These are phyloP conservation scores for Ceratitis capitata DNA, from an alignment of 1,140 invertebrate genomes.

Conservation along the genomic window DNA sequence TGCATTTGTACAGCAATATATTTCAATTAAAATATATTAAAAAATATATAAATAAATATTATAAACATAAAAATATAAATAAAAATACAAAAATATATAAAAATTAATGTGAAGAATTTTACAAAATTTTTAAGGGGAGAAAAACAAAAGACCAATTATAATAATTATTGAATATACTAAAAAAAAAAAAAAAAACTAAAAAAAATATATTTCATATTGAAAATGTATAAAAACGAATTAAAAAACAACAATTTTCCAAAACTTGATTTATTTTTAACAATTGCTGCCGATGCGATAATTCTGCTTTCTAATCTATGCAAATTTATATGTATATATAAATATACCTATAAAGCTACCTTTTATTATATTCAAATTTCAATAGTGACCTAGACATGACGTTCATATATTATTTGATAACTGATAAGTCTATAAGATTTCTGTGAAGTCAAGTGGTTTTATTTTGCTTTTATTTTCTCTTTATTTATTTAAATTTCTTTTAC, in stretches of 20 bases:
- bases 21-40: no score
- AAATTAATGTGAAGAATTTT: no score
- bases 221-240: not conserved
- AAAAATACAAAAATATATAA: no score
- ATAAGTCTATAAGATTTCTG: not conserved
- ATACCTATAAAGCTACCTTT: not conserved
- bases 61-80: no score
- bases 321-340: not conserved
- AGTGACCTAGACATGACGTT: not conserved
- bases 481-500: not conserved
- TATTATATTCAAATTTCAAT: not conserved
- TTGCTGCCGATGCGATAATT: not conserved
- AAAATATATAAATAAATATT: no score
- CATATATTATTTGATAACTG: not conserved
- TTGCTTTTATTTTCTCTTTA: not conserved
- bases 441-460: not conserved
- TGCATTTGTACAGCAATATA: no score
- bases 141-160: not conserved
- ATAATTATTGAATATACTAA: not conserved
- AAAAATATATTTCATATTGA: no score
- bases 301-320: not conserved
- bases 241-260: not conserved
- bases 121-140: no score
- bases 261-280: not conserved
- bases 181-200: not conserved